A percentile compares a stretch with the other conserved stretches of the same genome.
phyloP scores from a whole-genome alignment of 2,888 invertebrate species.

The Orthosia cruda region DNA sequence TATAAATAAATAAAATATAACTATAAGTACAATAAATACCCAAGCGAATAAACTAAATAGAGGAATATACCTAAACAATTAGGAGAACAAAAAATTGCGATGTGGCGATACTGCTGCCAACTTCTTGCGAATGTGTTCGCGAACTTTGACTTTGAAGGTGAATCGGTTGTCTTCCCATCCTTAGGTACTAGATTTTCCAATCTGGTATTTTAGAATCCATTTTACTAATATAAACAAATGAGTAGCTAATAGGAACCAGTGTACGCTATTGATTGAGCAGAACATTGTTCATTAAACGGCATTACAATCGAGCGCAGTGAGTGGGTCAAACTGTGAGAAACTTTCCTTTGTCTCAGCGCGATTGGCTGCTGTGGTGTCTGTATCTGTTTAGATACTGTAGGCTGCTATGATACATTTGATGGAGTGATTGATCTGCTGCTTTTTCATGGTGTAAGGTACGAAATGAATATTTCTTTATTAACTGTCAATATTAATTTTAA shows the following conservation, averaged over 20 bases:
- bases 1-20: too few relatives aligned
- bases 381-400: too few relatives aligned
- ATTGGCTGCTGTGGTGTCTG: constrained; percentile 13
- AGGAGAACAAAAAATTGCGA: too few relatives aligned
- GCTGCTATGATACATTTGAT: constrained; percentile 8
- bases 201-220: too few relatives aligned
- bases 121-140: too few relatives aligned
- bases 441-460: neutral
- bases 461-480: neutral
- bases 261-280: constrained; percentile 3
- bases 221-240: neutral
- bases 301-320: constrained; percentile 34
- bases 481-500: neutral
- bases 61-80: too few relatives aligned
- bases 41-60: too few relatives aligned
- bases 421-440: neutral
- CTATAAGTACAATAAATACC: too few relatives aligned
- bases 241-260: neutral
- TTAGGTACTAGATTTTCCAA: too few relatives aligned
- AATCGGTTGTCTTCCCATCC: too few relatives aligned
- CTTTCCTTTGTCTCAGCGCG: constrained; percentile 42
- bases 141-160: too few relatives aligned
- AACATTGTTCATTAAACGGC: constrained; percentile 28
- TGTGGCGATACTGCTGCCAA: too few relatives aligned
- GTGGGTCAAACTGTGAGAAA: constrained; percentile 55